Evolutionary conservation across 1,140 invertebrate genomes (phyloP).

Genomic region (Whitmania pigra): DNA sequence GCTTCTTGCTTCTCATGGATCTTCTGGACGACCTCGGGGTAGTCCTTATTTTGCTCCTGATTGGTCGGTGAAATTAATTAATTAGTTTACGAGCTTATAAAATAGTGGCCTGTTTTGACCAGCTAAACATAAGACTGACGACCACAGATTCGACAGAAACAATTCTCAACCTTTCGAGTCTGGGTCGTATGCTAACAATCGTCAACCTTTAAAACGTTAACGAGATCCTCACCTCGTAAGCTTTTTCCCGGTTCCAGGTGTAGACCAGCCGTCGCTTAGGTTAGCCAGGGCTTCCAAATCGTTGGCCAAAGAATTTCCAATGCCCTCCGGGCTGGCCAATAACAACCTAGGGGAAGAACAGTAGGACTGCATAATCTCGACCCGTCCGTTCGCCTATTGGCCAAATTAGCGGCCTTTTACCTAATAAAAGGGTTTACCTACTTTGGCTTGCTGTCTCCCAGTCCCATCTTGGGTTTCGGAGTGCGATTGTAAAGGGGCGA

Average conservation of each 20-base stretch:
- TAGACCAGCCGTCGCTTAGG: background rate
- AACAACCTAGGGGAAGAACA: background rate
- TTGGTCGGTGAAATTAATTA: too few species aligned
- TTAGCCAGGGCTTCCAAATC: conserved; percentile 5
- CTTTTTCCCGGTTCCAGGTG: background rate
- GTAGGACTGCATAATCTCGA: too few species aligned
- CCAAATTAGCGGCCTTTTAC: background rate
- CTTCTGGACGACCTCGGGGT: too few species aligned
- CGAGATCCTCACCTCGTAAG: background rate
- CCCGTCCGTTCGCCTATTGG: background rate
- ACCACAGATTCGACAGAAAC: too few species aligned
- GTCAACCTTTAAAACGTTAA: too few species aligned
- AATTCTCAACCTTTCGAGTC: too few species aligned
- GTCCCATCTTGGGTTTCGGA: conserved; percentile 2
- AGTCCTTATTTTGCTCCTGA: too few species aligned
- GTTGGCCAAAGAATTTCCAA: background rate
- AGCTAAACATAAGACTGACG: too few species aligned
- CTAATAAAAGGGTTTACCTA: background rate
- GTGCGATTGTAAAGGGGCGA: background rate
- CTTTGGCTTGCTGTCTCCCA: background rate
- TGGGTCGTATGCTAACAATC: too few species aligned
- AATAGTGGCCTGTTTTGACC: too few species aligned
- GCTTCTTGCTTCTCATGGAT: too few species aligned
- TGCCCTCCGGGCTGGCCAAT: background rate
- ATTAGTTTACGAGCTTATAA: too few species aligned